phyloP scores from a whole-genome alignment of 2,113 vertebrate species.

The Riparia riparia region DNA sequence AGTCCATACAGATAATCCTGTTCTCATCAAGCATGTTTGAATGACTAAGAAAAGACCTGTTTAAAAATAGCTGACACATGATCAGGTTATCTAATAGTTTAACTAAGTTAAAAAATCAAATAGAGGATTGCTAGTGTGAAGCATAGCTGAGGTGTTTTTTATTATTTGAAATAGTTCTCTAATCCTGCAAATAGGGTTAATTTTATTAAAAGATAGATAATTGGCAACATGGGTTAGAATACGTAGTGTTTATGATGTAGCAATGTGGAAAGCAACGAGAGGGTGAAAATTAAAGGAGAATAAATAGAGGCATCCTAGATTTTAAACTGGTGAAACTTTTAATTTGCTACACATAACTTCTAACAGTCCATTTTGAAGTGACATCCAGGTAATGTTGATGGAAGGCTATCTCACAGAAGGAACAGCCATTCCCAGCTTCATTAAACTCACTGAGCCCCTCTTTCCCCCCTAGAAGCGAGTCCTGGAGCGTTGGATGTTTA shows the following conservation, averaged over 20 bases:
- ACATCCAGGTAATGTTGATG: neutral
- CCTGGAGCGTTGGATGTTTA: neutral
- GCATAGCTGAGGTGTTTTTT: neutral
- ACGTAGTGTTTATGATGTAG: neutral
- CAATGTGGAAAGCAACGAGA: neutral
- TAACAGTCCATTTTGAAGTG: neutral
- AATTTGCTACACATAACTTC: neutral
- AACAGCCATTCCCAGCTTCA: neutral
- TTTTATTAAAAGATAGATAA: neutral
- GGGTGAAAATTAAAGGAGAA: neutral
- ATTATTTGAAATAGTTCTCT: neutral
- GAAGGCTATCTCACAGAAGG: neutral
- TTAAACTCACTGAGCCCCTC: neutral
- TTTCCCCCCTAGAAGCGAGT: neutral
- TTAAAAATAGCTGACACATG: neutral
- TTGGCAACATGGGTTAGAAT: neutral
- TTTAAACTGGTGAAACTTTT: neutral
- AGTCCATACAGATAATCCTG: neutral
- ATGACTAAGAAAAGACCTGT: neutral
- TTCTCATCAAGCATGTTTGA: neutral
- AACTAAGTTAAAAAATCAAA: neutral
- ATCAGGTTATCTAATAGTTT: neutral
- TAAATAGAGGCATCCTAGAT: neutral
- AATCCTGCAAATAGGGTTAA: neutral
- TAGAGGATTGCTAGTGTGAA: neutral